Conservation (phyloP, 1,140 invertebrate genomes). For the Caerostris darwini region DNA sequence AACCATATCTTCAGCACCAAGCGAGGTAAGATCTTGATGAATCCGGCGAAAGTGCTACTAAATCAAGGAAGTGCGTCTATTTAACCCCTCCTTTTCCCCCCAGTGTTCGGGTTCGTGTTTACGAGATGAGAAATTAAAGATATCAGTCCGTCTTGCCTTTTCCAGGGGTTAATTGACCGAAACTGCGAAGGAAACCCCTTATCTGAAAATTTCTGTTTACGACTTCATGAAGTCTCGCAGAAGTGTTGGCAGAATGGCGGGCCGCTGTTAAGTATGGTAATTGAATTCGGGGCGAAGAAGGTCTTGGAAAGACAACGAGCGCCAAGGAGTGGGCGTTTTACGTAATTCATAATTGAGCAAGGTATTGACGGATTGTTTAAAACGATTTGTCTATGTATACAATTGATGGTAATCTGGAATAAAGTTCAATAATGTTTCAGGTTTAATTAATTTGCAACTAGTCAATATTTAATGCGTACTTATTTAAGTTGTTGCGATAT, state of each 20-base stretch:
- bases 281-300: background rate
- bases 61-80: slow-evolving; percentile 42
- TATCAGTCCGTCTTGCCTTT: background rate
- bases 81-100: background rate
- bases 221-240: slow-evolving; percentile 15
- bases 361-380: background rate
- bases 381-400: no score
- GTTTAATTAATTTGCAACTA: no score
- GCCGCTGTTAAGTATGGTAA: slow-evolving; percentile 20
- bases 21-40: slow-evolving; percentile 13
- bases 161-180: slow-evolving; percentile 44
- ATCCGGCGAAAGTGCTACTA: slow-evolving; percentile 20
- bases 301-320: background rate
- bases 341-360: slow-evolving; percentile 8
- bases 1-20: background rate
- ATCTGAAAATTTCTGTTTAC: slow-evolving; percentile 11
- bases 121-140: slow-evolving; percentile 28
- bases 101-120: background rate
- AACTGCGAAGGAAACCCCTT: slow-evolving; percentile 36
- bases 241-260: background rate
- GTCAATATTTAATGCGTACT: no score
- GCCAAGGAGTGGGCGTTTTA: background rate
- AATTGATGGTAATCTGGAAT: no score
- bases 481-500: no score
- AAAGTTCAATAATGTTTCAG: no score